A percentile compares a stretch with the other conserved stretches of the same genome.
phyloP scores from a whole-genome alignment of 2,888 invertebrate species.

The Agonopterix subpropinquella region DNA sequence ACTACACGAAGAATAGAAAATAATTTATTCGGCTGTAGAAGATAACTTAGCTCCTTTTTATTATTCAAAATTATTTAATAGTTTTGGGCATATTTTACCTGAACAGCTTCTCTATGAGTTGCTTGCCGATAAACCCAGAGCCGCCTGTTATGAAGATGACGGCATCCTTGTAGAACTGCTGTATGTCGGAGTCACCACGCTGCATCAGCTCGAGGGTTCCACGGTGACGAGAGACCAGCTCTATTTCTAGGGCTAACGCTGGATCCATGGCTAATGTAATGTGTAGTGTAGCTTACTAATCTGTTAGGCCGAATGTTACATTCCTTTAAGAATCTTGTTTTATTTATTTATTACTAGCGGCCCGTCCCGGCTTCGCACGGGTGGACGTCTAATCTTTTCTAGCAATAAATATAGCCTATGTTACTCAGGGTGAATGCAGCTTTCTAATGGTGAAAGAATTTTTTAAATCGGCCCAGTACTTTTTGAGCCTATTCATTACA shows the following conservation, averaged over 20 bases:
- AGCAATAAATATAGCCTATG: too few relatives aligned
- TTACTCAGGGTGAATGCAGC: too few relatives aligned
- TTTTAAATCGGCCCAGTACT: too few relatives aligned
- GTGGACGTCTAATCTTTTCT: too few relatives aligned
- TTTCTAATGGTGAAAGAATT: too few relatives aligned
- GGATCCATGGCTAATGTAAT: not conserved
- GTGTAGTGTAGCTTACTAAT: too few relatives aligned
- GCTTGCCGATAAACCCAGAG: conserved; percentile 94
- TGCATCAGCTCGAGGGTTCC: conserved; percentile 17
- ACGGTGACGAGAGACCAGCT: conserved; percentile 7
- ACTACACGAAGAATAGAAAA: not conserved
- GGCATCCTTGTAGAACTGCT: conserved; percentile 24
- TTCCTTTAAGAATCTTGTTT: too few relatives aligned
- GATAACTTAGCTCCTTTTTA: not conserved
- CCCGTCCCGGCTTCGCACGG: too few relatives aligned
- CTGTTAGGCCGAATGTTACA: too few relatives aligned
- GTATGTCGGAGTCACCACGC: conserved; percentile 20
- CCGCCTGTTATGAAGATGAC: conserved; percentile 88
- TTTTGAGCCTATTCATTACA: too few relatives aligned
- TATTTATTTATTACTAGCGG: too few relatives aligned
- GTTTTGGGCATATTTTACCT: conserved; percentile 6
- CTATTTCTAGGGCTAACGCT: not conserved
- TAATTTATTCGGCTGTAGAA: not conserved
- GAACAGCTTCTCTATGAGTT: conserved; percentile 89
- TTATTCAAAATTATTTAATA: not conserved